phyloP scores from a whole-genome alignment of 1,140 invertebrate genomes.

The Caerostris extrusa region DNA sequence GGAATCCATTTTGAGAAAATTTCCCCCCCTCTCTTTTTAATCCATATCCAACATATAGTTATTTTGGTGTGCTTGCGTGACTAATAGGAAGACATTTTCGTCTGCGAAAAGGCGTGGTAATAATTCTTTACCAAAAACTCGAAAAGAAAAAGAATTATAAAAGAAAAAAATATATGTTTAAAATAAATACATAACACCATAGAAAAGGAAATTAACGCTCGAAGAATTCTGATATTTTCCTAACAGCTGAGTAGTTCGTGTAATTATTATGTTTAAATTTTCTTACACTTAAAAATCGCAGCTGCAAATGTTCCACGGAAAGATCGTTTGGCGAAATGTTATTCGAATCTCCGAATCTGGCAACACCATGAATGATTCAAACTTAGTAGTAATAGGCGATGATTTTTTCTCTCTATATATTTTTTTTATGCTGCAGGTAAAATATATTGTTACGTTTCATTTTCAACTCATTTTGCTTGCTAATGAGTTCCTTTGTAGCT shows the following conservation, averaged over 20 bases:
- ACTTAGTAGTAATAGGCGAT: neutral
- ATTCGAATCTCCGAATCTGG: slow-evolving; percentile 26
- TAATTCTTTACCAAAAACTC: neutral
- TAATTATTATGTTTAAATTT: slow-evolving; percentile 16
- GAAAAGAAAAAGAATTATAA: neutral
- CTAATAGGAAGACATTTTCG: neutral
- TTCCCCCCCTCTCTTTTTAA: neutral
- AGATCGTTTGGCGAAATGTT: slow-evolving; percentile 29
- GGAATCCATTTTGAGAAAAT: neutral
- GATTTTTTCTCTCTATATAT: neutral
- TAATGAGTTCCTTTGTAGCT: neutral
- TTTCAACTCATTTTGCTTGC: neutral
- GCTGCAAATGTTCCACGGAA: neutral
- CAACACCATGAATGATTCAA: neutral
- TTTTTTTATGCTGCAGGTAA: neutral
- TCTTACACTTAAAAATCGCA: neutral
- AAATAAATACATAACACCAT: neutral
- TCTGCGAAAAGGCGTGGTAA: neutral
- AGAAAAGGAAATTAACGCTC: slow-evolving; percentile 34
- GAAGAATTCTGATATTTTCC: slow-evolving; percentile 40
- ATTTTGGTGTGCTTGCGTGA: neutral
- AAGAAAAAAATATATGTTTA: neutral
- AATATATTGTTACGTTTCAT: neutral
- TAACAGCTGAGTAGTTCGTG: neutral
- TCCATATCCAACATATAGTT: neutral